phyloP scores from a whole-genome alignment of 2,113 vertebrate genomes.

The Manacus vitellinus region DNA sequence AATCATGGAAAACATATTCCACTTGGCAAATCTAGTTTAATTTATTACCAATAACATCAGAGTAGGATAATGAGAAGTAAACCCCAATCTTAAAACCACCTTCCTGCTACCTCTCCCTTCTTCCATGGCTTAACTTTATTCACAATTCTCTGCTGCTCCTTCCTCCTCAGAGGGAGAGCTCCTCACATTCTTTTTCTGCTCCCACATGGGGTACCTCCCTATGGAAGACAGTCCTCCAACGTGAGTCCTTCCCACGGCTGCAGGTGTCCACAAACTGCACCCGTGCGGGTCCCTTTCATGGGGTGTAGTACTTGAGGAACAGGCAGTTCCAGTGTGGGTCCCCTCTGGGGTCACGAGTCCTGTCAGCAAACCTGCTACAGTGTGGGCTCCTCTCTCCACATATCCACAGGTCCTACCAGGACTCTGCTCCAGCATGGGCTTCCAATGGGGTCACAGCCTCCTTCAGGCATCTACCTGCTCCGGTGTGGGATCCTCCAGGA shows the following conservation, averaged over 20 bases:
- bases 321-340: not conserved
- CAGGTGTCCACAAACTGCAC: not conserved
- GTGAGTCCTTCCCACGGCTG: not conserved
- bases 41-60: not conserved
- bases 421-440: not conserved
- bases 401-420: not conserved
- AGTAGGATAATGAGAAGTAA: not conserved
- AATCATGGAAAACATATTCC: not conserved
- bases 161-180: not conserved
- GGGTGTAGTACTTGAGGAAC: not conserved
- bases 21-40: not conserved
- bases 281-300: accelerated
- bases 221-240: not conserved
- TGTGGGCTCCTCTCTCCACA: accelerated
- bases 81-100: not conserved
- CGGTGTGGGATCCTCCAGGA: accelerated
- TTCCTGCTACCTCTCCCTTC: not conserved
- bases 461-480: not conserved
- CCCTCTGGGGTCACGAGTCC: not conserved
- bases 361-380: not conserved
- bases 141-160: not conserved
- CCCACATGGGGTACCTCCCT: not conserved
- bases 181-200: not conserved
- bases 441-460: not conserved
- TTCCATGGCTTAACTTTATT: not conserved